A percentile compares a stretch with the other conserved stretches of the same genome.
Conservation (phyloP, 2,113 vertebrate species). For the Gallinago undulata region DNA sequence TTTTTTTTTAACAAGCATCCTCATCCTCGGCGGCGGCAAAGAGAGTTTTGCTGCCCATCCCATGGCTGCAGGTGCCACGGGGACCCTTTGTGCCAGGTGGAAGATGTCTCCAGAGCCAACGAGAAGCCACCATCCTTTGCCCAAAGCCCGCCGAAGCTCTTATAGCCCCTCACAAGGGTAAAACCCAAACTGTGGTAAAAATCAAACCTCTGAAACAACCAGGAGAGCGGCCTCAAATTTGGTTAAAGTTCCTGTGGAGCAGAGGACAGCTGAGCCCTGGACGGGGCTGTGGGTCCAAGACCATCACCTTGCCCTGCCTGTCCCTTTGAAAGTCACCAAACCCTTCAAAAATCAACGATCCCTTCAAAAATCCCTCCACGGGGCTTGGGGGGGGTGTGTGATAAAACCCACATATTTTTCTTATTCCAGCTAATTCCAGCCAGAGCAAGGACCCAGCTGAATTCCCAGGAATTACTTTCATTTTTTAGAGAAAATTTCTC, state of each 20-base stretch:
- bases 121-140: not conserved
- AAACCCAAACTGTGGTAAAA: not conserved
- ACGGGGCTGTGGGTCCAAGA: not conserved
- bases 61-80: fast-evolving
- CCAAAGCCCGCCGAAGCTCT: not conserved
- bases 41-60: not conserved
- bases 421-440: not conserved
- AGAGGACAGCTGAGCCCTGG: fast-evolving
- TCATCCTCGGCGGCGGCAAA: fast-evolving
- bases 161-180: fast-evolving
- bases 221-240: not conserved
- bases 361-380: not conserved
- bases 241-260: not conserved
- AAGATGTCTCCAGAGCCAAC: fast-evolving
- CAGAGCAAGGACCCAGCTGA: not conserved
- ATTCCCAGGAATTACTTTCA: not conserved
- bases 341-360: not conserved
- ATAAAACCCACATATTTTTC: fast-evolving
- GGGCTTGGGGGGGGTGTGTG: fast-evolving
- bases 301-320: not conserved
- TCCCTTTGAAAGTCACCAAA: not conserved
- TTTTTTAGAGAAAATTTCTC: not conserved
- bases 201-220: not conserved
- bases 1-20: not conserved
- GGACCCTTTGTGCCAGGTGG: not conserved